Evolutionary conservation across 2,113 vertebrate genomes (phyloP).

Genomic region (Ictidomys tridecemlineatus): DNA sequence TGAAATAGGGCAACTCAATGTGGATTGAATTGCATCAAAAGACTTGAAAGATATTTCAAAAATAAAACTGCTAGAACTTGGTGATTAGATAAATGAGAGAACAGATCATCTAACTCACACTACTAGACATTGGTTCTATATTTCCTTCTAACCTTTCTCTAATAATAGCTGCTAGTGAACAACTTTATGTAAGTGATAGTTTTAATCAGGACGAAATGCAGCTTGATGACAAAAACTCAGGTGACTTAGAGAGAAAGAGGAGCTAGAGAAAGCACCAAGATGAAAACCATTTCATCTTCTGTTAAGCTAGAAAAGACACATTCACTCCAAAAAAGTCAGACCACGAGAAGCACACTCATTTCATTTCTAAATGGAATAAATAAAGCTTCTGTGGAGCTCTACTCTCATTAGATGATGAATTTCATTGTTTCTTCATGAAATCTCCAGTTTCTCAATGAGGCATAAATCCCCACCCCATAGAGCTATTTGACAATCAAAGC

Average conservation of each 20-base stretch:
- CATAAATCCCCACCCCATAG: background rate
- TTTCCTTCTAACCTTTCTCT: background rate
- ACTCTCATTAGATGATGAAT: background rate
- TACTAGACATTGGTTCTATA: background rate
- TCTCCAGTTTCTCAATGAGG: background rate
- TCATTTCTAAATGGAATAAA: background rate
- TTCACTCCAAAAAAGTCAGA: background rate
- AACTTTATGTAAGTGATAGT: background rate
- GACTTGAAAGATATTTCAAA: background rate
- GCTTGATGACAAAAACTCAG: background rate
- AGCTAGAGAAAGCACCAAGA: background rate
- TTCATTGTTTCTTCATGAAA: background rate
- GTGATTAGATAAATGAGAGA: background rate
- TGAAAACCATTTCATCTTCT: background rate
- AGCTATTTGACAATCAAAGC: background rate
- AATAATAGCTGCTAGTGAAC: conserved; percentile 14
- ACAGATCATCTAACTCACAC: background rate
- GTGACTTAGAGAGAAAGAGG: background rate
- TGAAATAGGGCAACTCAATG: background rate
- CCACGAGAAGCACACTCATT: background rate
- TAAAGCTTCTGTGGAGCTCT: background rate
- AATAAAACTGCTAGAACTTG: background rate
- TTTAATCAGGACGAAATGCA: background rate
- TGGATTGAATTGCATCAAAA: background rate
- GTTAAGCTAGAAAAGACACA: background rate